A percentile compares a stretch with the other conserved stretches of the same genome.
These are phyloP conservation scores for Hyposoter didymator DNA, from an alignment of 2,888 invertebrate species.

Conservation along the genomic window DNA sequence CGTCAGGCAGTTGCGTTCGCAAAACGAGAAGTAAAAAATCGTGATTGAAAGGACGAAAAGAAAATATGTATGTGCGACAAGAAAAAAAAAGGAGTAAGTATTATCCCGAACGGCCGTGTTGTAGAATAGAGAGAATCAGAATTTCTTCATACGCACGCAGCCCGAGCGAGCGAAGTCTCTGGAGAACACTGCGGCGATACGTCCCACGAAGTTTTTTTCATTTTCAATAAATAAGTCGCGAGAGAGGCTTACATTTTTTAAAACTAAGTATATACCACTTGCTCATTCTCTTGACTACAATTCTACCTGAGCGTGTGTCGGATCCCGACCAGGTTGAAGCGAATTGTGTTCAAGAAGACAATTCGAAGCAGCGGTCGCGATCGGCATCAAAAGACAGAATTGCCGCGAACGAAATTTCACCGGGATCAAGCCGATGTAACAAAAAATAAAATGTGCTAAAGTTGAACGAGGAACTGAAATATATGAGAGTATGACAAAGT, in stretches of 20 bases:
- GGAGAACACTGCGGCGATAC: constrained; percentile 12
- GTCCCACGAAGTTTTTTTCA: constrained; percentile 49
- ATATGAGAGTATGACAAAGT: too few relatives aligned
- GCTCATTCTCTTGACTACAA: too few relatives aligned
- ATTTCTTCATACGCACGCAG: constrained; percentile 13
- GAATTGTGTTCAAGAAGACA: too few relatives aligned
- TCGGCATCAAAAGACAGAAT: neutral
- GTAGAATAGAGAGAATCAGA: constrained; percentile 44
- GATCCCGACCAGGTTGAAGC: too few relatives aligned
- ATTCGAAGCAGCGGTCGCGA: too few relatives aligned
- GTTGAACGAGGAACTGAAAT: too few relatives aligned
- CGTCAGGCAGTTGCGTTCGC: constrained; percentile 7
- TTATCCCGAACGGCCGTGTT: constrained; percentile 10
- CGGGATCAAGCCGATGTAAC: too few relatives aligned
- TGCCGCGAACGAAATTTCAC: neutral
- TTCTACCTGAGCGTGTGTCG: too few relatives aligned
- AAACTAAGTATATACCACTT: neutral
- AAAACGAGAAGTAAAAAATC: constrained; percentile 33
- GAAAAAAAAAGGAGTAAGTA: constrained; percentile 35
- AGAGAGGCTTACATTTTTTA: constrained; percentile 32
- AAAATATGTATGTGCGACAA: constrained; percentile 1
- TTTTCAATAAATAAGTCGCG: constrained; percentile 12
- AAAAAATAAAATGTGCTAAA: too few relatives aligned
- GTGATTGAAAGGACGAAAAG: constrained; percentile 28
- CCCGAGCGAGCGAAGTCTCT: constrained; percentile 9